These are phyloP conservation scores for Labroides dimidiatus DNA, from an alignment of 2,797 vertebrate species.

Conservation along the genomic window DNA sequence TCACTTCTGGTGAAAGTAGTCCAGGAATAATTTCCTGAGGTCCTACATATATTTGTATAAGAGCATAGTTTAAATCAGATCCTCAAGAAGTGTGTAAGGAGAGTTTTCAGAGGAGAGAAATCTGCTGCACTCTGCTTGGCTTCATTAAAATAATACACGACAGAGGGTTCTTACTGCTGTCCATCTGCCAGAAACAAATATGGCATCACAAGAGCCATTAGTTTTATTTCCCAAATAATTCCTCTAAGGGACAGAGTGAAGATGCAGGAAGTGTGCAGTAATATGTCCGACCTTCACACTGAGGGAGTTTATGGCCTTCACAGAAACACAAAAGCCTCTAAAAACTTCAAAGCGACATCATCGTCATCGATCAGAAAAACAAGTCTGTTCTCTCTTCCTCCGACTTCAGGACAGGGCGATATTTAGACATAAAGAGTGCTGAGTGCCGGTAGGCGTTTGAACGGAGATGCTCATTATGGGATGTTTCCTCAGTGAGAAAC, in stretches of 20 bases:
- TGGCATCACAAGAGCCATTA: neutral
- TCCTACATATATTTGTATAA: too few species aligned
- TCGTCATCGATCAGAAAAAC: constrained; percentile 25
- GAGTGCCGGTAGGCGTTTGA: constrained; percentile 35
- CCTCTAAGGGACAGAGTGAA: neutral
- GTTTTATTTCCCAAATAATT: neutral
- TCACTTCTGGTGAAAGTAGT: too few species aligned
- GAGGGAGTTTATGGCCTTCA: neutral
- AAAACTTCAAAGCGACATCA: neutral
- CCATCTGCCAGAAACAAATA: neutral
- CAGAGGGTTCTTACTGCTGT: neutral
- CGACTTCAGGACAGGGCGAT: neutral
- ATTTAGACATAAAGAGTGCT: constrained; percentile 26
- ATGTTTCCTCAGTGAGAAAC: constrained; percentile 47
- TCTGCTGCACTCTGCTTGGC: neutral
- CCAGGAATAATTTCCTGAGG: too few species aligned
- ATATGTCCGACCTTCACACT: neutral
- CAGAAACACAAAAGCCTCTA: constrained; percentile 1
- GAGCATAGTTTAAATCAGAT: too few species aligned
- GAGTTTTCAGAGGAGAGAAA: too few species aligned
- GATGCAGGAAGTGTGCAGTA: neutral
- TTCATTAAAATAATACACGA: neutral
- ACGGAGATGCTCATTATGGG: constrained; percentile 55
- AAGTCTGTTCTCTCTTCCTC: neutral
- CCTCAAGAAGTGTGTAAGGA: too few species aligned